Evolutionary conservation across 2,797 vertebrate species (phyloP).

Genomic region (Bradypodion ventrale): DNA sequence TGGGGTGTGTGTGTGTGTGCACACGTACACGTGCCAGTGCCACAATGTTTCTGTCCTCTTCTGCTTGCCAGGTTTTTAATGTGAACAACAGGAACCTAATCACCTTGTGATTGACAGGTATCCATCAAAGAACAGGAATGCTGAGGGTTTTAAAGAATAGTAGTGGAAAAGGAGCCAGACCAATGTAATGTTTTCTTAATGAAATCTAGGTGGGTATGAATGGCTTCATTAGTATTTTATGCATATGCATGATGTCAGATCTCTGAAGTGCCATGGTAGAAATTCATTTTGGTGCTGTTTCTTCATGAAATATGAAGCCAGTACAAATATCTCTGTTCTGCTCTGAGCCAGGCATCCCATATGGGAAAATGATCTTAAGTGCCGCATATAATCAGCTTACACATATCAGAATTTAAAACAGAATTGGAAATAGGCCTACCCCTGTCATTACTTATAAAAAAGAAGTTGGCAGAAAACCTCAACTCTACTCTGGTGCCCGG

Average conservation of each 20-base stretch:
- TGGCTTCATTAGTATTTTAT: conserved; percentile 50
- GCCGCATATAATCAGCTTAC: conserved; percentile 42
- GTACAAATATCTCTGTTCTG: conserved; percentile 11
- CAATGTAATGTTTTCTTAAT: conserved; percentile 49
- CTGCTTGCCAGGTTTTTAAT: conserved; percentile 14
- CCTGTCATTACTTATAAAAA: neutral
- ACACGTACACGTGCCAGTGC: neutral
- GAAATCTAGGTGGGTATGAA: conserved; percentile 56
- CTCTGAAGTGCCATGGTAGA: conserved; percentile 55
- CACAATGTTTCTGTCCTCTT: neutral
- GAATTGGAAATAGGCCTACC: neutral
- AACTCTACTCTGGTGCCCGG: neutral
- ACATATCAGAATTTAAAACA: conserved; percentile 35
- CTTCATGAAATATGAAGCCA: conserved; percentile 35
- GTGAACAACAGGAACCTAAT: conserved; percentile 2
- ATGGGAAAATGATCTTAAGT: conserved; percentile 33
- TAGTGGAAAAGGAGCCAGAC: neutral
- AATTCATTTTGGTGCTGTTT: conserved; percentile 42
- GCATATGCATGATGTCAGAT: conserved; percentile 50
- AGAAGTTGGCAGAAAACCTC: conserved; percentile 3
- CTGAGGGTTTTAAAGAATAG: neutral
- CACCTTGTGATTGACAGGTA: conserved; percentile 52
- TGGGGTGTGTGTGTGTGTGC: neutral
- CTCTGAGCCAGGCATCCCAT: conserved; percentile 27
- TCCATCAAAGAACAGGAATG: conserved; percentile 32